A percentile compares a stretch with the other conserved stretches of the same genome.
Conservation (phyloP, 2,113 vertebrate genomes). For the Oxyruncus cristatus region DNA sequence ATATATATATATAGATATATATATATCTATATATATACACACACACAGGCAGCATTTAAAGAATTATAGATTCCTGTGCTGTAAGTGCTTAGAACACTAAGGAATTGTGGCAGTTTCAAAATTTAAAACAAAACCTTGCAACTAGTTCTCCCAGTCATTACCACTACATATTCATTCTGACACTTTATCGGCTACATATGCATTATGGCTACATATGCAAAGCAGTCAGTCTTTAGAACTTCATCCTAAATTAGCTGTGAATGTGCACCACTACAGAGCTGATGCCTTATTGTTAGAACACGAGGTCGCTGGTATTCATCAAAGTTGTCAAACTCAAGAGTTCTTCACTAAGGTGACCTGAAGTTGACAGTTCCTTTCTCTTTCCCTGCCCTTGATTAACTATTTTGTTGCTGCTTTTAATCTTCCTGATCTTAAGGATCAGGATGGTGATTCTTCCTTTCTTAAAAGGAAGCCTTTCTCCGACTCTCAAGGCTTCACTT, state of each 20-base stretch:
- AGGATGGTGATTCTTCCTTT: not conserved
- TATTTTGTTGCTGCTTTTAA: not conserved
- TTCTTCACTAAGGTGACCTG: not conserved
- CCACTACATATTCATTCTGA: not conserved
- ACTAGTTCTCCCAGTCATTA: not conserved
- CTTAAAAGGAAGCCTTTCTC: not conserved
- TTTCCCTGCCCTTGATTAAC: not conserved
- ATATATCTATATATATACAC: no score
- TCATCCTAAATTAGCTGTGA: not conserved
- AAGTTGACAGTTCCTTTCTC: not conserved
- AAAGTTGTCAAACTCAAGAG: not conserved
- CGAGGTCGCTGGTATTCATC: not conserved
- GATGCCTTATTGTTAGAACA: not conserved
- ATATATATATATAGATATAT: not conserved
- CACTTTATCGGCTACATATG: not conserved
- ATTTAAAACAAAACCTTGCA: not conserved
- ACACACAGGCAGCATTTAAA: not conserved
- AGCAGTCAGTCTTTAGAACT: not conserved
- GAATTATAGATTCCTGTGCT: not conserved
- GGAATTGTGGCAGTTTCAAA: not conserved
- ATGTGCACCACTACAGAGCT: not conserved
- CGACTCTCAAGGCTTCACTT: not conserved
- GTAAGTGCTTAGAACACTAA: not conserved
- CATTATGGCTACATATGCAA: fast-evolving
- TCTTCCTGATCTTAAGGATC: not conserved